Evolutionary conservation across 2,888 invertebrate species (phyloP), one percentile per base, ranked within the genome.

Genomic region (Ichneumoninae sp.): DNA sequence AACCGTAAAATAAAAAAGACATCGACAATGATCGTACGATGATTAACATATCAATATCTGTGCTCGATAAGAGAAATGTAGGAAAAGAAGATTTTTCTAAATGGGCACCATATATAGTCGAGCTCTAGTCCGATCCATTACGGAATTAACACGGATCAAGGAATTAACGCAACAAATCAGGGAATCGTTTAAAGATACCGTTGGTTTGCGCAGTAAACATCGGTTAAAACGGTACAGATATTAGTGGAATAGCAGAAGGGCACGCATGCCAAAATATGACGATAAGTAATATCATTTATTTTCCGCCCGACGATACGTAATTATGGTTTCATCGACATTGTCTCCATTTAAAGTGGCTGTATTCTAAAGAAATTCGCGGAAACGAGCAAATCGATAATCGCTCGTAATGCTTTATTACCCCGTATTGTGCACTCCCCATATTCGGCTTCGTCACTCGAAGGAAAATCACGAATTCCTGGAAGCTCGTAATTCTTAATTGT

Each of bases 351-450:
- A 78, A 65, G 44, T 13, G 73, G 26, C 16, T 5, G 13, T 36
- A 16, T 40, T 63, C 3, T 0, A 30, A 36, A 60, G 33, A 66
- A 68, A 68, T 74, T 73, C 71, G 8, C 13, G 54, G 54, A 73
- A 80, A 63, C 40, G 54, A 19, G 22, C 50, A 52, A 66, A 73
- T 73, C 73, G 71, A 80, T 80, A 66, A 80, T 80, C 79, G 19
- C 44, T 66, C 22, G n/a, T 68, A 70, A 60, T 81, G 47, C 22
- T 74, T 81, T 81, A 81, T 81, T 81, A 50, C 68, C 57, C 57
- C 3, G 44, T 47, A 47, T 47, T 52, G 16, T 44, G 40, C 8
- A 16, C 16, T 36, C 13, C 7, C 44, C 33, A 3, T 30, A 19
- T 63, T 10, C 63, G 19, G 70, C 13, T 19, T 47, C 36, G 44